Evolutionary conservation across 2,888 invertebrate species (phyloP).

Genomic region (Timema cristinae): DNA sequence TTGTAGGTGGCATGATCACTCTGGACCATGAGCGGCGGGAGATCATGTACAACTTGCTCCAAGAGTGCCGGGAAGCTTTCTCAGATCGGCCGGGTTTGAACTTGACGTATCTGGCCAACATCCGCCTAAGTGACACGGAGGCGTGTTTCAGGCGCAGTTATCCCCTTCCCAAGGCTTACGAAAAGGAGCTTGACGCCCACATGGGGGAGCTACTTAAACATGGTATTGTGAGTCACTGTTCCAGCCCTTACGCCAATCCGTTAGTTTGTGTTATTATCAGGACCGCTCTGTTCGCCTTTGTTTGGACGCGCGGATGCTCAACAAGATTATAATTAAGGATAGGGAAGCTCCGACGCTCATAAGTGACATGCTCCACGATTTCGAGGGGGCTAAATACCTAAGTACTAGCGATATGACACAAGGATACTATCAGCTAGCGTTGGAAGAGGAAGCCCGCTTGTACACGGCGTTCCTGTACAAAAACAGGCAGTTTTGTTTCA

Average conservation of each 20-base stretch:
- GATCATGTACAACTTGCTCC: neutral
- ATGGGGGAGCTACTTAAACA: neutral
- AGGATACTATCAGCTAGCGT: slow-evolving; percentile 32
- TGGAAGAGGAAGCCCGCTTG: slow-evolving; percentile 22
- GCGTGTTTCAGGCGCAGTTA: neutral
- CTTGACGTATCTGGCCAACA: neutral
- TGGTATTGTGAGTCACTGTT: neutral
- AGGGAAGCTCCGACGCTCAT: slow-evolving; percentile 26
- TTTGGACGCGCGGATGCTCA: slow-evolving; percentile 20
- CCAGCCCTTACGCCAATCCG: neutral
- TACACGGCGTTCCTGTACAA: slow-evolving; percentile 31
- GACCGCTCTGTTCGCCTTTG: slow-evolving; percentile 26
- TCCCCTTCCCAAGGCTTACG: neutral
- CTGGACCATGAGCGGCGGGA: neutral
- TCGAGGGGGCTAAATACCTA: no score
- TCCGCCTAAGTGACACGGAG: neutral
- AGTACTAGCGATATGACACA: no score
- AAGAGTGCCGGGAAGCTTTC: neutral
- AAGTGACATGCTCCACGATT: slow-evolving; percentile 25
- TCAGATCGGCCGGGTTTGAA: slow-evolving; percentile 10
- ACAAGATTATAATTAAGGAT: slow-evolving; percentile 26
- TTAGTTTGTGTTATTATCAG: slow-evolving; percentile 22
- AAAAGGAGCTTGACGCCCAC: neutral
- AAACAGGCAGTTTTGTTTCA: slow-evolving; percentile 27
- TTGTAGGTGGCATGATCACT: no score